Percentiles rank a stretch among this genome's conserved stretches.
These are phyloP conservation scores for Yponomeuta cagnagella DNA, from an alignment of 2,888 invertebrate genomes.

Conservation along the genomic window DNA sequence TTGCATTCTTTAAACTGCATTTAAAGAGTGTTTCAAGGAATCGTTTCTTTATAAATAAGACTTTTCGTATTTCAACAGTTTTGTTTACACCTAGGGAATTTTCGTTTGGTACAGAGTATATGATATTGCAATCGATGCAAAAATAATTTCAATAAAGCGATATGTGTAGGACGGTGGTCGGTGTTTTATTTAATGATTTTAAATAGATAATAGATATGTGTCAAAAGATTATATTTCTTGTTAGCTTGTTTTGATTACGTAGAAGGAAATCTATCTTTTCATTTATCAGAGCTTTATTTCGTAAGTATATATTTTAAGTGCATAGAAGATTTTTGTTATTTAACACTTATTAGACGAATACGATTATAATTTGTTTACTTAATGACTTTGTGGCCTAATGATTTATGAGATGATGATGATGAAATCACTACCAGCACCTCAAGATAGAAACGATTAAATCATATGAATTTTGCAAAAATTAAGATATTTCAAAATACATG, in stretches of 20 bases:
- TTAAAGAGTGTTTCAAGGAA: too few relatives aligned
- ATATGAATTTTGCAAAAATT: neutral
- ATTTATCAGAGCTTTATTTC: neutral
- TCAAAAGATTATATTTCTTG: neutral
- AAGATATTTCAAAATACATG: conserved; percentile 22
- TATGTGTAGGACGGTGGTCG: conserved; percentile 63
- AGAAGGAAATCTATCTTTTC: conserved; percentile 1
- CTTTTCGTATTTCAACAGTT: too few relatives aligned
- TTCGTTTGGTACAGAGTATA: neutral
- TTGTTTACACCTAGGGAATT: too few relatives aligned
- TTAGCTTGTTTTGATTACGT: conserved; percentile 5
- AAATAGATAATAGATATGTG: conserved; percentile 38
- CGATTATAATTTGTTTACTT: conserved; percentile 4
- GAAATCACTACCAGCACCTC: conserved; percentile 60
- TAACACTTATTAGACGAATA: neutral
- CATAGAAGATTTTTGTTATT: neutral
- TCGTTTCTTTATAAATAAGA: too few relatives aligned
- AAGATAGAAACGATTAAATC: conserved; percentile 20
- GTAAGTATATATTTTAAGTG: conserved; percentile 1
- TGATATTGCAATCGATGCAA: conserved; percentile 8
- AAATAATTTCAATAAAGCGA: conserved; percentile 32
- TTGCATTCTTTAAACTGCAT: too few relatives aligned
- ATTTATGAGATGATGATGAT: conserved; percentile 24
- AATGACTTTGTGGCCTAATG: neutral
- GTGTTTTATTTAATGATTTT: conserved; percentile 27